Conservation (phyloP, 53 echinoderm and acorn worm species). For the Astropecten irregularis region DNA sequence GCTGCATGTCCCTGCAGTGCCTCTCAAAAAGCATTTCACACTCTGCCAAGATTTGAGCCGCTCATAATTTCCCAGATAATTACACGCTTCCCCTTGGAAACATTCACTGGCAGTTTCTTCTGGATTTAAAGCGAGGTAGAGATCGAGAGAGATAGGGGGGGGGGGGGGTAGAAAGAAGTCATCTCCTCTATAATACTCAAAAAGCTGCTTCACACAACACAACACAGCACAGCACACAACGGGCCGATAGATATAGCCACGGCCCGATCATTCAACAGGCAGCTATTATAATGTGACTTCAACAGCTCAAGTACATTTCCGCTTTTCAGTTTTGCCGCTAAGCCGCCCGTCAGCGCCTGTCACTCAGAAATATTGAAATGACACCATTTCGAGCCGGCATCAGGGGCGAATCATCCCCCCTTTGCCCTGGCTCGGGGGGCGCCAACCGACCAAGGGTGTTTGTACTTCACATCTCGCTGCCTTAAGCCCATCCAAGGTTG, state of each 20-base stretch:
- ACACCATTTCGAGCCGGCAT: slow-evolving; percentile 23
- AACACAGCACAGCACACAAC: too few relatives aligned
- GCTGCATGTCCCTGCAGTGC: too few relatives aligned
- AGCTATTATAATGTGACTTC: slow-evolving; percentile 15
- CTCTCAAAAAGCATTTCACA: too few relatives aligned
- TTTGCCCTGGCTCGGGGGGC: background rate
- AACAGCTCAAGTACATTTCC: background rate
- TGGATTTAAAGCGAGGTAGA: background rate
- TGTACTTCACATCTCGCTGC: slow-evolving; percentile 22
- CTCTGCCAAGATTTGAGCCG: too few relatives aligned
- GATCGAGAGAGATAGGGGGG: too few relatives aligned
- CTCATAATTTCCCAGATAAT: too few relatives aligned
- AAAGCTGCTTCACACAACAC: too few relatives aligned
- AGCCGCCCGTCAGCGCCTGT: slow-evolving; percentile 28
- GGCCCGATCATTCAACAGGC: slow-evolving; percentile 6
- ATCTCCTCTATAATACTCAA: too few relatives aligned
- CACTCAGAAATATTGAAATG: slow-evolving; percentile 52
- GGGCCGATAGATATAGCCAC: too few relatives aligned
- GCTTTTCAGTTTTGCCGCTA: background rate
- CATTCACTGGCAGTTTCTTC: background rate
- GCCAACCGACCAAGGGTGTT: slow-evolving; percentile 8
- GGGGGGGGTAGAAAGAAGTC: too few relatives aligned
- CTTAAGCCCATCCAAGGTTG: slow-evolving; percentile 43
- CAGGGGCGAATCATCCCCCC: slow-evolving; percentile 8
- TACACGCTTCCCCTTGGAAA: too few relatives aligned